phyloP scores from a whole-genome alignment of 53 echinoderm and acorn worm species.

The Paelopatides confundens region DNA sequence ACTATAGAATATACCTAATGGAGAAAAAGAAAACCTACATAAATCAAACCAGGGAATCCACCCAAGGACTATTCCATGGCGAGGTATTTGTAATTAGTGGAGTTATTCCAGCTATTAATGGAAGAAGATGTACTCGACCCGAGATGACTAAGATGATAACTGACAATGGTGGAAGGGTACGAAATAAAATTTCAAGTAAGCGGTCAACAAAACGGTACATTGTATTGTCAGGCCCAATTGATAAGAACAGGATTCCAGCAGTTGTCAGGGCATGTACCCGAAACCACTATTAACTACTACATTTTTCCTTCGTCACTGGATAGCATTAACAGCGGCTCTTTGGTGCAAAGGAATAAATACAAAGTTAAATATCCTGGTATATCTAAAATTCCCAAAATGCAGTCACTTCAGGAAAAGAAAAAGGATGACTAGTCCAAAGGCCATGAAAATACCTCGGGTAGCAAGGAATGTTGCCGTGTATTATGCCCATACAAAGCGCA shows the following conservation, averaged over 20 bases:
- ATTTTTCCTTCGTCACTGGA: not conserved
- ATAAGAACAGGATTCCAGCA: not conserved
- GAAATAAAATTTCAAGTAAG: not conserved
- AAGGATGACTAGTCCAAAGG: not conserved
- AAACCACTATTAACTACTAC: not conserved
- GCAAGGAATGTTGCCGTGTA: constrained; percentile 10
- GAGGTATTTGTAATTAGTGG: not conserved
- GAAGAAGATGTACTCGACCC: not conserved
- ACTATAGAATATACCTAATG: not conserved
- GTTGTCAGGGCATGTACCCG: not conserved
- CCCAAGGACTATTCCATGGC: not conserved
- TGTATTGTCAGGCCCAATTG: not conserved
- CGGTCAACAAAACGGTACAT: not conserved
- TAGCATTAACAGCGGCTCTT: not conserved
- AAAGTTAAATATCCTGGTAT: not conserved
- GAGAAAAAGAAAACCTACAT: not conserved
- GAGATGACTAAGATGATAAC: not conserved
- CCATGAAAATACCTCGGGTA: not conserved
- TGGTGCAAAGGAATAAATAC: not conserved
- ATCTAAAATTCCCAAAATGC: not conserved
- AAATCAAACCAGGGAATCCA: too few relatives aligned
- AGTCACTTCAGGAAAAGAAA: not conserved
- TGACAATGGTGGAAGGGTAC: constrained; percentile 4
- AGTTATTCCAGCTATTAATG: not conserved
- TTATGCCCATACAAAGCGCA: not conserved